Evolutionary conservation across 2,113 vertebrate genomes (phyloP), one percentile per base, ranked within the genome.

Genomic region (Lophotis ruficrista): DNA sequence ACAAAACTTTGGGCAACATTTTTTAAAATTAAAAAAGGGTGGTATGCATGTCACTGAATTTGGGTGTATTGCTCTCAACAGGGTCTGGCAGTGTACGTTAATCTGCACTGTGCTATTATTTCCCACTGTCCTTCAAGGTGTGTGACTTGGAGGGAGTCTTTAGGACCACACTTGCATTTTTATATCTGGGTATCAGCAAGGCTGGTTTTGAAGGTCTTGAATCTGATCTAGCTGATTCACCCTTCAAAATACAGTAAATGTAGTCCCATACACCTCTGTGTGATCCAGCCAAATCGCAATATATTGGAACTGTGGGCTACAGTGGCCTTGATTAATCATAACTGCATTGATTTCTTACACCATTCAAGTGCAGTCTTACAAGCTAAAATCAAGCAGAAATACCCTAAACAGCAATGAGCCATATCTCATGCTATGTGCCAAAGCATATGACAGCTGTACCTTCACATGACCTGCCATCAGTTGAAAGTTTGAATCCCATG

Each of bases 381-480:
- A 68, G 24, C 11, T 27, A 75, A 81, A 90, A 75, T 17, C 33
- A 77, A 69, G 62, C 0, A 3, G 22, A 85, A 91, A 15, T 7
- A 60, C 37, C 17, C 17, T 73, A 7, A 80, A 80, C 15, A 73
- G n/a, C 18, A 38, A 10, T 4, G 58, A 87, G 25, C 31, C 77
- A 10, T 35, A n/a, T 72, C 48, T 86, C n/a, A 16, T 3, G 7
- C 20, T 62, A 8, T 6, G 9, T 2, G 21, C 24, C 35, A 78
- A 58, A 51, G 51, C 35, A 17, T 16, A 33, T 23, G 31, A 68
- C 60, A 85, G 57, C 7, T 33, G 20, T 97, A 99, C 99, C 99
- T 72, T 99, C 99, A 85, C 99, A 99, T 7, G 98, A 99, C 72
- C 99, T 98, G 54, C 98, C 98, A 2, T 99, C 99, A 30, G 41